These are phyloP conservation scores for Noctua comes DNA, from an alignment of 2,888 invertebrate species.

Conservation along the genomic window DNA sequence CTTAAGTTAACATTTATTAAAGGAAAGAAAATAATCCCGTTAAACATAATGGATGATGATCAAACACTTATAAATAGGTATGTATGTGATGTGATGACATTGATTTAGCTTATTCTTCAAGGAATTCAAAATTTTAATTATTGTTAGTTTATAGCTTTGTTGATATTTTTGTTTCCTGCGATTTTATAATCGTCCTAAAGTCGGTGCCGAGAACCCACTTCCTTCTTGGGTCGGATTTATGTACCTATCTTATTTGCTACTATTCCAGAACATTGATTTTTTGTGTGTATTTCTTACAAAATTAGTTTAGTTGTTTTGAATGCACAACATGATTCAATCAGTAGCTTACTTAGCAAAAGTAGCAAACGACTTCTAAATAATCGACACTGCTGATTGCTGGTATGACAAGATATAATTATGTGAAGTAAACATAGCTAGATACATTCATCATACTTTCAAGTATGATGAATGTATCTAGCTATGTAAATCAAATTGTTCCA, in stretches of 20 bases:
- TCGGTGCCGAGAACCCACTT: neutral
- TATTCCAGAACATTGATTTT: neutral
- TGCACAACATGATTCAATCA: neutral
- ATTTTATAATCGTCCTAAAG: neutral
- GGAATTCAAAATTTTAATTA: neutral
- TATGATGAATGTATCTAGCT: too few species aligned
- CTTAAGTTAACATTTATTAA: neutral
- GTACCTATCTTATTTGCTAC: neutral
- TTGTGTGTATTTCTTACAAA: neutral
- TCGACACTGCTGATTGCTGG: neutral
- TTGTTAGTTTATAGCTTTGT: neutral
- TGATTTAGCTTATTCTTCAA: neutral
- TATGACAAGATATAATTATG: neutral
- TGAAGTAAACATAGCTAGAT: neutral
- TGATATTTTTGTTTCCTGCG: neutral
- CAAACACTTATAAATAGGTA: conserved; percentile 55
- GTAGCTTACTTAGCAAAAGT: neutral
- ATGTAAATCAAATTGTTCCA: neutral
- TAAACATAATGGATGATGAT: conserved; percentile 50
- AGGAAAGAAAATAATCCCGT: neutral
- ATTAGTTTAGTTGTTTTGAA: too few species aligned
- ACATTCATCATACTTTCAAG: too few species aligned
- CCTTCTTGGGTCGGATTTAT: neutral
- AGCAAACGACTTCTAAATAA: neutral
- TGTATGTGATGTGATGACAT: conserved; percentile 5